Percentiles rank a stretch among this genome's conserved stretches.
phyloP scores from a whole-genome alignment of 2,888 invertebrate species.

The Drosophila villosipedis region DNA sequence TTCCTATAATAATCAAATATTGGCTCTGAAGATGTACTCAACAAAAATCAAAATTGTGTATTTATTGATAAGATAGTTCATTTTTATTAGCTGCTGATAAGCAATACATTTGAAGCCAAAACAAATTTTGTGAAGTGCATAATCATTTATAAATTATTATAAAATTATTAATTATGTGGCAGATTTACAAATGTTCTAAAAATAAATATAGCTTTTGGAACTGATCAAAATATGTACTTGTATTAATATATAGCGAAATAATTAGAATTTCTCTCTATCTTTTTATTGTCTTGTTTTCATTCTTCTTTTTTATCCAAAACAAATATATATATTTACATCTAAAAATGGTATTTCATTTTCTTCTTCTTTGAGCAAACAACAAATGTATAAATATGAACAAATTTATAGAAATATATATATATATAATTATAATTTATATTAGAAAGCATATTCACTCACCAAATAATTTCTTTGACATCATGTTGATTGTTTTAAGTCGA shows the following conservation, averaged over 20 bases:
- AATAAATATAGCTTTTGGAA: background rate
- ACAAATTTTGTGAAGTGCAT: background rate
- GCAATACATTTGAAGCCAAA: conserved; percentile 1
- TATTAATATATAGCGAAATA: background rate
- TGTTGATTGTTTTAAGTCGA: conserved; percentile 23
- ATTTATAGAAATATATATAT: background rate
- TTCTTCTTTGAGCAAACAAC: background rate
- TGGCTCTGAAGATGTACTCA: background rate
- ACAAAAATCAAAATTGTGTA: background rate
- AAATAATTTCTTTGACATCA: conserved; percentile 58
- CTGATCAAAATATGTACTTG: background rate
- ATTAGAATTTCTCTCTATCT: background rate
- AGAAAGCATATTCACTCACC: conserved; percentile 44
- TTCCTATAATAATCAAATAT: background rate
- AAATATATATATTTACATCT: background rate
- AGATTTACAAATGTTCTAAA: background rate
- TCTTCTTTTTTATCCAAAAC: background rate
- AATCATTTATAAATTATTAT: background rate
- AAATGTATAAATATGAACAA: background rate
- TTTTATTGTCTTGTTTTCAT: background rate
- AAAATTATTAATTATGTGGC: background rate
- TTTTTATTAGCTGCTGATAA: conserved; percentile 22
- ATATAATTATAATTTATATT: background rate
- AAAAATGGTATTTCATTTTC: background rate
- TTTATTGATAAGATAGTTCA: conserved; percentile 18